Conservation (phyloP, 2,888 invertebrate genomes). For the Helleia helle region DNA sequence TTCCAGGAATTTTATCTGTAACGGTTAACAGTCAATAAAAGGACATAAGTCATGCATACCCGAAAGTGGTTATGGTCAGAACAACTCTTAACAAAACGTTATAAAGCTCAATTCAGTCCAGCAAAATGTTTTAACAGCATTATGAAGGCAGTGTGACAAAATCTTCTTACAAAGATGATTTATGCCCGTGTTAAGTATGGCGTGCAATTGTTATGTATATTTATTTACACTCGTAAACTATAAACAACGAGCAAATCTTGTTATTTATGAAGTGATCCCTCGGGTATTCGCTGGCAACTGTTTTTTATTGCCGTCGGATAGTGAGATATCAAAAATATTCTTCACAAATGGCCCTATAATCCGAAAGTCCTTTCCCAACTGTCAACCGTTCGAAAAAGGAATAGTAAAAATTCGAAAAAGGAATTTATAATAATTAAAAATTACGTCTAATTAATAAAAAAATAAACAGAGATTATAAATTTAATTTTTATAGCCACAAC, state of each 20-base stretch:
- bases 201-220: slow-evolving; percentile 70
- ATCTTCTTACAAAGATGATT: slow-evolving; percentile 70
- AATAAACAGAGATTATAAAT: neutral
- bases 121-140: slow-evolving; percentile 29
- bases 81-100: too few species aligned
- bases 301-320: slow-evolving; percentile 29
- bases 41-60: slow-evolving; percentile 2
- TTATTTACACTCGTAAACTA: slow-evolving; percentile 69
- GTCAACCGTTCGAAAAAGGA: too few species aligned
- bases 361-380: neutral
- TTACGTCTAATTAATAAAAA: slow-evolving; percentile 6
- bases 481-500: neutral
- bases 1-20: slow-evolving; percentile 8
- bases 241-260: slow-evolving; percentile 70
- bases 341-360: neutral
- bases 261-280: slow-evolving; percentile 69
- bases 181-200: slow-evolving; percentile 68
- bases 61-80: too few species aligned
- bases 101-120: slow-evolving; percentile 40
- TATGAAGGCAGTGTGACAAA: slow-evolving; percentile 65
- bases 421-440: slow-evolving; percentile 4
- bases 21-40: neutral
- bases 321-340: neutral
- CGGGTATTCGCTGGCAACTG: slow-evolving; percentile 43
- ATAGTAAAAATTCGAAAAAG: slow-evolving; percentile 3